Conservation (phyloP, 2,888 invertebrate genomes). For the Drosophila kanekoi region DNA sequence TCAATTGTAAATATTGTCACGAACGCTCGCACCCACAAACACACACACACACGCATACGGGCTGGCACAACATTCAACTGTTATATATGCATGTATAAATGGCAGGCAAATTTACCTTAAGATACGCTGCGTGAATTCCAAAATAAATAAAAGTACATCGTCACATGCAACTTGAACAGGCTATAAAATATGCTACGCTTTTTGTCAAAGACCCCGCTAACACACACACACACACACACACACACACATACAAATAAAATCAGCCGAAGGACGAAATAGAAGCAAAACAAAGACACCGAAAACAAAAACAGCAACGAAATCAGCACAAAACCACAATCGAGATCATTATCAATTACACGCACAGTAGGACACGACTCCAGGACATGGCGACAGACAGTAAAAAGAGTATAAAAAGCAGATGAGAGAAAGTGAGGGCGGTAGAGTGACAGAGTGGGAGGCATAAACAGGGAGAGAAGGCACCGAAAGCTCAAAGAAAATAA, state of each 20-base stretch:
- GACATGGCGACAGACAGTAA: slow-evolving; percentile 30
- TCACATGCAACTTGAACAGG: slow-evolving; percentile 44
- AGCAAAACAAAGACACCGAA: slow-evolving; percentile 39
- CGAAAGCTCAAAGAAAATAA: slow-evolving; percentile 77
- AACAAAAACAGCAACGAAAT: slow-evolving; percentile 49
- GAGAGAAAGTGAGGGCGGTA: slow-evolving; percentile 7
- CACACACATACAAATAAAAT: slow-evolving; percentile 9
- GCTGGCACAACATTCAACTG: slow-evolving; percentile 1
- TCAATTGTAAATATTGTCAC: slow-evolving; percentile 73
- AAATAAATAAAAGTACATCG: slow-evolving; percentile 35
- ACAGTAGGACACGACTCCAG: slow-evolving; percentile 72
- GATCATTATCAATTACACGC: slow-evolving; percentile 82
- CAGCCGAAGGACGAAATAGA: slow-evolving; percentile 45
- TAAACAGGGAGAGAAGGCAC: slow-evolving; percentile 3
- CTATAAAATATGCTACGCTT: slow-evolving; percentile 60
- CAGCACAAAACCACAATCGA: slow-evolving; percentile 77
- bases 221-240: background rate
- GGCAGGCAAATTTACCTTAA: slow-evolving; percentile 54
- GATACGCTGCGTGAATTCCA: slow-evolving; percentile 68
- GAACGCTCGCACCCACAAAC: slow-evolving; percentile 24
- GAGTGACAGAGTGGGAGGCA: slow-evolving; percentile 7
- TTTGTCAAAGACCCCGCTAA: slow-evolving; percentile 55
- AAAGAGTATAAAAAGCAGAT: slow-evolving; percentile 24
- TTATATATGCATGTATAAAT: slow-evolving; percentile 30
- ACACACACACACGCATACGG: slow-evolving; percentile 8